Conservation (phyloP, 2,797 vertebrate genomes). For the Myotis pilosus region DNA sequence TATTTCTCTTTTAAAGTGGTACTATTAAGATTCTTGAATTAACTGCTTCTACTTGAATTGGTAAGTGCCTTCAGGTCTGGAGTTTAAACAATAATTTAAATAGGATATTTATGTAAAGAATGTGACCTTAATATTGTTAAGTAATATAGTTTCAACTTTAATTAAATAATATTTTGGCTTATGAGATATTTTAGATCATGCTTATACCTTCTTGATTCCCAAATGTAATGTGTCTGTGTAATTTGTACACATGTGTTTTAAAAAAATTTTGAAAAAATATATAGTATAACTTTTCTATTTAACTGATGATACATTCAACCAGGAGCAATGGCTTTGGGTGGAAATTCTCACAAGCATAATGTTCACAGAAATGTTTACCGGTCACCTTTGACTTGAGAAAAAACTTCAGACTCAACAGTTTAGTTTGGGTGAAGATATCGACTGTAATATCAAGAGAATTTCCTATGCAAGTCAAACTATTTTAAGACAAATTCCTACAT, state of each 20-base stretch:
- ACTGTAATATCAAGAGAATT: background rate
- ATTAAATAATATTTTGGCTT: background rate
- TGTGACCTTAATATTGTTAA: background rate
- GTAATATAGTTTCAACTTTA: background rate
- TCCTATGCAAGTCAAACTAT: background rate
- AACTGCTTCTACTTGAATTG: background rate
- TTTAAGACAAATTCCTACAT: background rate
- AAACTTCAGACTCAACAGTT: background rate
- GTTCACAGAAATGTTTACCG: background rate
- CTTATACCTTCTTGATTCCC: background rate
- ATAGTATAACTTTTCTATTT: background rate
- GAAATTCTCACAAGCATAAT: background rate
- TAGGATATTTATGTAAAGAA: background rate
- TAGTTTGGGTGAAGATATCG: background rate
- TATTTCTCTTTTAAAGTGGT: slow-evolving; percentile 43
- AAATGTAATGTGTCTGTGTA: background rate
- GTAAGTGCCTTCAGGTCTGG: background rate
- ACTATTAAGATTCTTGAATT: slow-evolving; percentile 17
- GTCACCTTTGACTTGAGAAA: background rate
- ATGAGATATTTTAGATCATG: background rate
- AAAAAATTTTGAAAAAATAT: background rate
- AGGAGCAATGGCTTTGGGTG: background rate
- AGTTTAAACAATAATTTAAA: background rate
- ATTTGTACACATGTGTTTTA: background rate
- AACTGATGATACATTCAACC: background rate